Conservation (phyloP, 92 coral and sea anemone genomes). For the Virgularia gustaviana region DNA sequence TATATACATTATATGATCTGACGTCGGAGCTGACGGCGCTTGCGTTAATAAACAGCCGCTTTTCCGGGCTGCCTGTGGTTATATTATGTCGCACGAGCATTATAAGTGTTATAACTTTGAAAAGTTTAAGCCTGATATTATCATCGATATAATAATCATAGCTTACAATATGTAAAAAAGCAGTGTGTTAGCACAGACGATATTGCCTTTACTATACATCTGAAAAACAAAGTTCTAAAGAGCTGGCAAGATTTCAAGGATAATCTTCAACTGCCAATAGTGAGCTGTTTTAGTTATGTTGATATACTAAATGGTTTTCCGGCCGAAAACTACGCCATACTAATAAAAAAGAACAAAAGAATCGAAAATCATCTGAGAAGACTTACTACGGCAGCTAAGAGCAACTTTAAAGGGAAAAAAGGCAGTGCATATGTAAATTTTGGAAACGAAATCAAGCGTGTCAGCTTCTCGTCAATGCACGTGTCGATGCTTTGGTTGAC, state of each 20-base stretch:
- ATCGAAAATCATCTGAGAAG: conserved; percentile 21
- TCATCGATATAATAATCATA: conserved; percentile 20
- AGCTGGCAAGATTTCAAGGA: conserved; percentile 36
- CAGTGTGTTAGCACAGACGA: conserved; percentile 26
- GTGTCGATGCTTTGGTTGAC: too few species aligned
- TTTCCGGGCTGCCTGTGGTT: too few species aligned
- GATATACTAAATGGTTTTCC: conserved; percentile 26
- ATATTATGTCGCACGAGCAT: too few species aligned
- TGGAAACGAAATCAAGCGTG: not conserved
- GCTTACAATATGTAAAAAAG: conserved; percentile 19
- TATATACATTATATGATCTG: too few species aligned
- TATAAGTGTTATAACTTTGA: too few species aligned
- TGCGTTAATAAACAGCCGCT: too few species aligned
- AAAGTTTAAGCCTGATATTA: too few species aligned
- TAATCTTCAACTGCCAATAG: not conserved
- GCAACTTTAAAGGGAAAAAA: conserved; percentile 14
- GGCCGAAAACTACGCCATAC: conserved; percentile 23
- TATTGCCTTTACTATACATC: conserved; percentile 15
- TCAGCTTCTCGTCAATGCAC: too few species aligned
- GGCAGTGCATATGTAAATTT: not conserved
- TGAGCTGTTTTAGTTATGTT: conserved; percentile 12
- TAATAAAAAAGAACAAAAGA: conserved; percentile 5
- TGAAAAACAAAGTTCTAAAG: conserved; percentile 25
- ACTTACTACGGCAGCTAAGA: conserved; percentile 8
- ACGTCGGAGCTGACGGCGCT: too few species aligned